Base-by-base conservation (phyloP, 2,888 invertebrate genomes). In the Coelinius sp. region DNA sequence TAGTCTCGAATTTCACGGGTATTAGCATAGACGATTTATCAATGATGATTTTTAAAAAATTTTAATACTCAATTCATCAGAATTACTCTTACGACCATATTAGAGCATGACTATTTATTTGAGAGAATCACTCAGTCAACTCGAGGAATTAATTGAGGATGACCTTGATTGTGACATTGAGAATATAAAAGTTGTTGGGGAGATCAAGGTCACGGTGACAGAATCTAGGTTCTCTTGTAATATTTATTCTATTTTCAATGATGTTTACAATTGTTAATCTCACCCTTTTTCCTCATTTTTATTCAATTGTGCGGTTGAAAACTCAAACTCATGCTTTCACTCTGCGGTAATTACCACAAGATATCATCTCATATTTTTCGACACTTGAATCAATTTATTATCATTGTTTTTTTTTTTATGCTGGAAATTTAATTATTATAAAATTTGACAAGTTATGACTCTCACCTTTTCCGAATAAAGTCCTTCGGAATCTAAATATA, bases 301-400 rank as follows among this genome's bases (percentile, higher is more conserved):
- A 27, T n/a, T 14, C 14, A 56, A 56, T 27, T 56, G 31, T 59
- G 59, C 35, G 59, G 59, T 56, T 0, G 10, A 27, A 56, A 56
- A 14, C 56, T 20, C 20, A 59, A 25, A 53, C 25, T 25, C 35
- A 7, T 20, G 59, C 59, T 59, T 59, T 59, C 59, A 59, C 59
- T 59, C 53, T 25, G 53, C 17, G 31, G 35, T 17, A 59, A 59
- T 59, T 59, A 59, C 35, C 25, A 10, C 59, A 59, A n/a, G n/a
- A 20, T 59, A 31, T 59, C 59, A 35, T 59, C 59, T 59, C 35
- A 31, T 59, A 35, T 31, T 59, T 59, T 59, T 59, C 35, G 35
- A 12, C 20, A 8, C 17, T 35, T 27, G 2, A n/a, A 49, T 1
- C 6, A 8, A n/a, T 41, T 10, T 38, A 6, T 10, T 38, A 8